Evolutionary conservation across 2,113 vertebrate genomes (phyloP).

Genomic region (Serilophus lunatus): DNA sequence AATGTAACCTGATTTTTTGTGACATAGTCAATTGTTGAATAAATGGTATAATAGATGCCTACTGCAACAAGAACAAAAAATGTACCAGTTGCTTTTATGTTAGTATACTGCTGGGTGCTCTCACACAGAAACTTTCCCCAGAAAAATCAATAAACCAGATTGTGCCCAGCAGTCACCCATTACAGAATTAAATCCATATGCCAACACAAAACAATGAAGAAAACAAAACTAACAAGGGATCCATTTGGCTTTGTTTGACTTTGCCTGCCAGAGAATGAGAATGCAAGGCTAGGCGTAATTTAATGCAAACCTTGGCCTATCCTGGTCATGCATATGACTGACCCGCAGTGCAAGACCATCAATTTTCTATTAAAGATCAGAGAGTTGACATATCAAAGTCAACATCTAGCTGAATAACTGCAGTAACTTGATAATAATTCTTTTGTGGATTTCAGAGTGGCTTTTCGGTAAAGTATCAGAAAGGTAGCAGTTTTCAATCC

Average conservation of each 20-base stretch:
- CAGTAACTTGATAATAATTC: conserved; percentile 83
- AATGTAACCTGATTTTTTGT: conserved; percentile 50
- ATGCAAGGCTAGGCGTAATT: conserved; percentile 70
- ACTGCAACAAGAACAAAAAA: conserved; percentile 30
- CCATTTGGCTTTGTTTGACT: conserved; percentile 85
- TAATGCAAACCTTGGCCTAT: conserved; percentile 79
- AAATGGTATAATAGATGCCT: neutral
- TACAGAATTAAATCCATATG: conserved; percentile 85
- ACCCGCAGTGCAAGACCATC: conserved; percentile 80
- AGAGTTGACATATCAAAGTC: conserved; percentile 85
- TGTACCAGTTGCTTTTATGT: conserved; percentile 63
- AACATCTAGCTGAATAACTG: conserved; percentile 81
- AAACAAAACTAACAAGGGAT: conserved; percentile 79
- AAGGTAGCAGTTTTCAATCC: conserved; percentile 79
- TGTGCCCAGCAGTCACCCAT: conserved; percentile 79
- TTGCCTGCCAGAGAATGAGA: conserved; percentile 68
- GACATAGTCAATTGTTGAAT: conserved; percentile 41
- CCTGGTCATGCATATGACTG: conserved; percentile 74
- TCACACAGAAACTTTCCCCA: conserved; percentile 67
- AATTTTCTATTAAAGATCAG: conserved; percentile 86
- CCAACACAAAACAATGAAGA: conserved; percentile 80
- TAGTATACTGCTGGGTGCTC: conserved; percentile 61
- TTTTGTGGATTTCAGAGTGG: conserved; percentile 80
- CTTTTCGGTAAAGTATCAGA: conserved; percentile 82
- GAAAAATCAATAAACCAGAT: conserved; percentile 88